Evolutionary conservation across 2,888 invertebrate genomes (phyloP).

Genomic region (Folsomia candida): DNA sequence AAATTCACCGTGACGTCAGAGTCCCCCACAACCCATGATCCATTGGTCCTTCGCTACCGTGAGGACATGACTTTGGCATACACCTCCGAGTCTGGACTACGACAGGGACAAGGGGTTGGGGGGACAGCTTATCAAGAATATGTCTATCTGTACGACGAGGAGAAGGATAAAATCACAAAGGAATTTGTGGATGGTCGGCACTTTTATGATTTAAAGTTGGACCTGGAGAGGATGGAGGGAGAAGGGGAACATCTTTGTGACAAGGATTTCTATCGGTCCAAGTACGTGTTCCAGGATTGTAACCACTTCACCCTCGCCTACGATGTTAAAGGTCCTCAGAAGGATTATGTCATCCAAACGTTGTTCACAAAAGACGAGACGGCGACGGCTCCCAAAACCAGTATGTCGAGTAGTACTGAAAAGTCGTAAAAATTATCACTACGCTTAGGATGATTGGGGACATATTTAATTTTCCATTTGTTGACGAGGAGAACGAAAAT

Average conservation of each 20-base stretch:
- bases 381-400: too few relatives aligned
- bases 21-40: background rate
- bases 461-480: too few relatives aligned
- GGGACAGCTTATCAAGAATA: constrained; percentile 13
- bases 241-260: constrained; percentile 15
- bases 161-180: constrained; percentile 5
- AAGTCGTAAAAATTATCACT: too few relatives aligned
- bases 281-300: background rate
- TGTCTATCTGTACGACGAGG: constrained; percentile 5
- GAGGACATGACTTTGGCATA: constrained; percentile 8
- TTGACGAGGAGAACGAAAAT: too few relatives aligned
- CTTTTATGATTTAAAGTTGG: constrained; percentile 10
- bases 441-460: too few relatives aligned
- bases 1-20: constrained; percentile 7
- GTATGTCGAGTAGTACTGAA: too few relatives aligned
- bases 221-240: background rate
- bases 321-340: constrained; percentile 9
- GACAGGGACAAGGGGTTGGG: background rate
- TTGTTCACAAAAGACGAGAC: constrained; percentile 2
- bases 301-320: constrained; percentile 6
- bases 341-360: constrained; percentile 12
- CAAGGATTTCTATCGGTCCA: constrained; percentile 9
- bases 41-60: constrained; percentile 3
- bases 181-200: constrained; percentile 9
- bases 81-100: background rate